Base-by-base conservation (phyloP, 1,140 invertebrate genomes). In the Drosophila pseudoananassae region DNA sequence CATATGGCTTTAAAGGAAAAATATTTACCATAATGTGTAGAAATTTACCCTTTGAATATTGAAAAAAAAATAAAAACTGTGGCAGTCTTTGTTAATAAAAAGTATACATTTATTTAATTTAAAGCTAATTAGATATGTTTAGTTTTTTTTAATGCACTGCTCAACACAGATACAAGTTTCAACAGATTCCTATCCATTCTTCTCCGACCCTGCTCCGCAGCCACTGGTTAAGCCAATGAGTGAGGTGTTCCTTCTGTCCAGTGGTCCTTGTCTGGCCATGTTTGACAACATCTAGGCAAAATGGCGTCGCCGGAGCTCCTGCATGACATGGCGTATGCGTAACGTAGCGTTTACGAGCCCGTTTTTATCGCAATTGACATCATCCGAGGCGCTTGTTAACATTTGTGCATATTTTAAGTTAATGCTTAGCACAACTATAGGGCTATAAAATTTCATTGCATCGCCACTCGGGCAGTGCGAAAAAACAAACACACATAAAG, bases 331-430 rank as follows among this genome's bases (percentile, higher is more conserved):
- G 56, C 78, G 76, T 66, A 81, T 81, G 76, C 58, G 64, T 81
- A 77, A 68, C 73, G 54, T 66, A 74, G 60, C 73, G 57, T 82
- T 82, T 76, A 81, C 69, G 78, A 81, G 78, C 60, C 70, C 76
- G 78, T 63, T 76, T 65, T 69, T 82, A 66, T 73, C 55, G 54
- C 78, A 72, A 66, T 76, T 55, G 66, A 76, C 78, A 76, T 61
- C 72, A 79, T 57, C 71, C 43, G 31, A 63, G 58, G 61, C 53
- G 47, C 59, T 75, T 60, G 76, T 61, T 59, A 73, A 71, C 53
- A 60, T 57, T 65, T 64, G 45, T 55, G 40, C 60, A 61, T 65
- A 60, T 76, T 81, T 81, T 63, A 81, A 76, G 80, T 60, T 72
- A 71, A 81, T 38, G 56, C 45, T 58, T 47, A 64, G 56, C 45